These are phyloP conservation scores for Ryuthela nishihirai DNA, from an alignment of 2,888 invertebrate species.

Conservation along the genomic window DNA sequence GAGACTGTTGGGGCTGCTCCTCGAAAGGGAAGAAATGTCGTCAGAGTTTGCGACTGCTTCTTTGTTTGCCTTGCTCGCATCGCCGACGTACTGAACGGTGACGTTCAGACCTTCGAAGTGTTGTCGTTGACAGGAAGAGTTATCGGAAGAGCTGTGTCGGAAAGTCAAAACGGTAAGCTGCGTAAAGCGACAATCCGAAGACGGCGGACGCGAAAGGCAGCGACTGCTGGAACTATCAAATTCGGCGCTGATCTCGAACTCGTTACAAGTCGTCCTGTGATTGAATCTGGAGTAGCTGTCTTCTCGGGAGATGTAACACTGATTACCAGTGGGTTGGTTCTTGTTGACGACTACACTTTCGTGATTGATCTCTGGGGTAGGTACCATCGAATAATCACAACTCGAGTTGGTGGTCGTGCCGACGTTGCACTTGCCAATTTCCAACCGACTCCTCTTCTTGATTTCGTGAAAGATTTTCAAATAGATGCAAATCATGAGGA, in stretches of 20 bases:
- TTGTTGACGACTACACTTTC: not conserved
- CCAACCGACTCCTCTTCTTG: constrained; percentile 49
- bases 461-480: constrained; percentile 55
- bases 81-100: constrained; percentile 44
- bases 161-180: constrained; percentile 5
- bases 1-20: not conserved
- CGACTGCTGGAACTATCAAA: too few species aligned
- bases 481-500: constrained; percentile 55
- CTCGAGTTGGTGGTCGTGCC: not conserved
- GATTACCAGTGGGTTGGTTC: not conserved
- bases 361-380: not conserved
- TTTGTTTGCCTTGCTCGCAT: not conserved
- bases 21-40: not conserved
- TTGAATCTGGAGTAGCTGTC: not conserved
- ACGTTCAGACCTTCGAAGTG: constrained; percentile 43
- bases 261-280: not conserved
- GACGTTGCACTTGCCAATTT: constrained; percentile 27
- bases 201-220: not conserved
- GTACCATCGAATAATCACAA: not conserved
- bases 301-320: not conserved
- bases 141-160: not conserved
- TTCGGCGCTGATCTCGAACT: not conserved
- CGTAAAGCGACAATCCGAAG: constrained; percentile 1
- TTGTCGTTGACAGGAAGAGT: not conserved
- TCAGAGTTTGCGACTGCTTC: not conserved